Conservation (phyloP, 2,888 invertebrate species). For the Cactoblastis cactorum region DNA sequence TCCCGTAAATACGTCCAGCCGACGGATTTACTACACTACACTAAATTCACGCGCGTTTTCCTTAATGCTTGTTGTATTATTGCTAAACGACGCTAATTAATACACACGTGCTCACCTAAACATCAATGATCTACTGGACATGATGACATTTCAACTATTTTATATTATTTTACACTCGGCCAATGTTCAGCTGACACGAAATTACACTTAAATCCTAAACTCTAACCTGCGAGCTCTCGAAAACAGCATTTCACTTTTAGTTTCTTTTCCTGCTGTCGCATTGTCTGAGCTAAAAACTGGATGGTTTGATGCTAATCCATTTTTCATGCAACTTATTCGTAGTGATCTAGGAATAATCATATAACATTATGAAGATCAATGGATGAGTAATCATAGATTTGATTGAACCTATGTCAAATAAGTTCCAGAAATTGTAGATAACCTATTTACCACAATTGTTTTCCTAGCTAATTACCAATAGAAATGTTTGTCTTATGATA, state of each 20-base stretch:
- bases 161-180: not conserved
- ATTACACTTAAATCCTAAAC: not conserved
- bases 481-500: slow-evolving; percentile 7
- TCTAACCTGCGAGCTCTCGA: not conserved
- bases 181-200: not conserved
- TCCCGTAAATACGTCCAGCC: not conserved
- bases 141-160: not conserved
- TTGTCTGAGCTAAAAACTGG: too few relatives aligned
- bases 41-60: not conserved
- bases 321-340: not conserved
- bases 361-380: not conserved
- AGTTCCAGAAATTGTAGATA: not conserved
- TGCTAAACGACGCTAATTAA: not conserved
- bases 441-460: not conserved
- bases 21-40: not conserved
- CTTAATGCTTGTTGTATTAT: slow-evolving; percentile 11
- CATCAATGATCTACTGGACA: slow-evolving; percentile 9
- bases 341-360: not conserved
- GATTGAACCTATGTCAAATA: not conserved
- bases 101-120: slow-evolving; percentile 8
- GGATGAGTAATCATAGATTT: not conserved
- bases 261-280: too few relatives aligned
- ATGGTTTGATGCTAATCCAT: too few relatives aligned
- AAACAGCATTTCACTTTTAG: too few relatives aligned
- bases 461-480: not conserved